A percentile compares a stretch with the other conserved stretches of the same genome.
Evolutionary conservation across 1,140 invertebrate species (phyloP).

Genomic region (Apis mellifera): Amel_HAv3.1 CM009931.2:19856001-19856500

Average conservation of each 20-base stretch:
- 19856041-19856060: not conserved
- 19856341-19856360: slow-evolving; percentile 49
- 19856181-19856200: slow-evolving; percentile 37
- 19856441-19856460: not conserved
- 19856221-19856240: slow-evolving; percentile 42
- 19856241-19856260: slow-evolving; percentile 26
- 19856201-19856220: slow-evolving; percentile 35
- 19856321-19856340: not conserved
- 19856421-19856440: slow-evolving; percentile 61
- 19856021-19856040: not conserved
- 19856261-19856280: too few relatives aligned
- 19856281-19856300: not conserved
- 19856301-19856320: not conserved
- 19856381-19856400: slow-evolving; percentile 59
- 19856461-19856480: slow-evolving; percentile 32
- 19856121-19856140: not conserved
- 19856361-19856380: slow-evolving; percentile 63
- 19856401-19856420: slow-evolving; percentile 63
- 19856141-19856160: not conserved
- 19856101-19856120: too few relatives aligned
- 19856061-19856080: not conserved
- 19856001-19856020: not conserved
- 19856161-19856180: slow-evolving; percentile 27
- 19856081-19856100: too few relatives aligned
- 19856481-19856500: slow-evolving; percentile 51